These are phyloP conservation scores for Trichonephila clavipes DNA, from an alignment of 1,140 invertebrate genomes.

Conservation along the genomic window DNA sequence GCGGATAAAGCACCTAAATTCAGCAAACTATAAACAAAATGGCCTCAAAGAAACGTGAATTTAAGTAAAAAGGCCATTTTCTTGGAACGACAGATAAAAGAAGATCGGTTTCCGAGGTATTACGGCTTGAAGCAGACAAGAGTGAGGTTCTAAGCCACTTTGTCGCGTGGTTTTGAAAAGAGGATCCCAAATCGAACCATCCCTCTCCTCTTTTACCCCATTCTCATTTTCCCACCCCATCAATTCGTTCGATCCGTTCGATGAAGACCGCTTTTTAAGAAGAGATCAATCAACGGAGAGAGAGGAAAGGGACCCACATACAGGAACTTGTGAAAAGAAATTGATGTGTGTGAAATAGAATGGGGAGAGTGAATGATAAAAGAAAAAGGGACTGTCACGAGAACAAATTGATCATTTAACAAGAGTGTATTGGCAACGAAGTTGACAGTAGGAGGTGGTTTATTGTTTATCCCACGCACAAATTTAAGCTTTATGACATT, in stretches of 20 bases:
- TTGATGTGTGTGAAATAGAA: not conserved
- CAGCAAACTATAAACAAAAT: slow-evolving; percentile 29
- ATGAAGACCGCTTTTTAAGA: not conserved
- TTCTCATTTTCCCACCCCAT: not conserved
- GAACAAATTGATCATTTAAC: slow-evolving; percentile 13
- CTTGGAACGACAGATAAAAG: not conserved
- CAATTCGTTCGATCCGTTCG: not conserved
- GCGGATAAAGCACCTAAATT: not conserved
- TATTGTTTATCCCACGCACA: not conserved
- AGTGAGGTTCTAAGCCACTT: slow-evolving; percentile 46
- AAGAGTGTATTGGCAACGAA: slow-evolving; percentile 5
- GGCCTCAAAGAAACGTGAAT: not conserved
- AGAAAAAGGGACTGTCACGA: not conserved
- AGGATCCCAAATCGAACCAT: slow-evolving; percentile 41
- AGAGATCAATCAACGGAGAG: slow-evolving; percentile 10
- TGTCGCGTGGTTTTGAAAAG: slow-evolving; percentile 17
- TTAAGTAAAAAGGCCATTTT: slow-evolving; percentile 40
- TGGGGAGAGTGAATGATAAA: not conserved
- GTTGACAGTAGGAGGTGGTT: not conserved
- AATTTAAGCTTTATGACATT: not conserved
- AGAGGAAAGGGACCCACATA: not conserved
- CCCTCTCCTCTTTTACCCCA: not conserved
- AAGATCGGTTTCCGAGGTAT: not conserved
- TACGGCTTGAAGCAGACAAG: not conserved
- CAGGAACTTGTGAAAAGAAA: not conserved